phyloP scores from a whole-genome alignment of 2,888 invertebrate species.

The Drosophila infuscata region DNA sequence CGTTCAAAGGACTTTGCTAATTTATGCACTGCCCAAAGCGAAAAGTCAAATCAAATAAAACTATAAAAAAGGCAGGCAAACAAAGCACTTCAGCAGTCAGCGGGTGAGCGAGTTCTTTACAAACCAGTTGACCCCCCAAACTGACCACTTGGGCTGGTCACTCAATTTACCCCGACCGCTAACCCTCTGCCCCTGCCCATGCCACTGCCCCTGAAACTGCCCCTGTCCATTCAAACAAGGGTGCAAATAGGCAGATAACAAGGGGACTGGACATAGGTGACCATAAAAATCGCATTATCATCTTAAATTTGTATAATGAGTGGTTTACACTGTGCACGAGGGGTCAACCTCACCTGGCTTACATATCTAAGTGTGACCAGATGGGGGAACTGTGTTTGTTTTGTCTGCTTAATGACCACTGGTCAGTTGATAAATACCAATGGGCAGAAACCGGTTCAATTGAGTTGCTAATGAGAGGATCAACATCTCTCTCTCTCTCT shows the following conservation, averaged over 20 bases:
- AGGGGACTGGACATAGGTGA: conserved; percentile 43
- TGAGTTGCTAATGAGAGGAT: conserved; percentile 12
- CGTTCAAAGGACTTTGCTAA: conserved; percentile 54
- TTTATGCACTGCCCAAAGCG: conserved; percentile 76
- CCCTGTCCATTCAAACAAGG: conserved; percentile 42
- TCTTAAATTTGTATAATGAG: conserved; percentile 57
- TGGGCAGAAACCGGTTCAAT: conserved; percentile 31
- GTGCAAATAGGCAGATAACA: conserved; percentile 41
- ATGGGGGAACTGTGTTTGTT: conserved; percentile 32
- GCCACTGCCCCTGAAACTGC: not conserved
- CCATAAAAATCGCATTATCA: conserved; percentile 71
- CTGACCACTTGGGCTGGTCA: conserved; percentile 61
- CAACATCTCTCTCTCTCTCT: not conserved
- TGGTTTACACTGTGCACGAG: conserved; percentile 1
- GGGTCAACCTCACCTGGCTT: conserved; percentile 17
- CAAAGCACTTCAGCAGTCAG: conserved; percentile 62
- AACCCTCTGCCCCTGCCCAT: not conserved
- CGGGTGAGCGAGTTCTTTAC: conserved; percentile 49
- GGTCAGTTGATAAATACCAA: conserved; percentile 33
- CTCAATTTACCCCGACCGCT: conserved; percentile 16
- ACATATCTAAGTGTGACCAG: conserved; percentile 11
- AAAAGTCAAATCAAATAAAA: conserved; percentile 74
- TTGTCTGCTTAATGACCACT: conserved; percentile 51
- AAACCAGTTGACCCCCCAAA: conserved; percentile 58
- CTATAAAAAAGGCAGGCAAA: conserved; percentile 39